Evolutionary conservation across 2,888 invertebrate species (phyloP).

Genomic region (Apeira syringaria): DNA sequence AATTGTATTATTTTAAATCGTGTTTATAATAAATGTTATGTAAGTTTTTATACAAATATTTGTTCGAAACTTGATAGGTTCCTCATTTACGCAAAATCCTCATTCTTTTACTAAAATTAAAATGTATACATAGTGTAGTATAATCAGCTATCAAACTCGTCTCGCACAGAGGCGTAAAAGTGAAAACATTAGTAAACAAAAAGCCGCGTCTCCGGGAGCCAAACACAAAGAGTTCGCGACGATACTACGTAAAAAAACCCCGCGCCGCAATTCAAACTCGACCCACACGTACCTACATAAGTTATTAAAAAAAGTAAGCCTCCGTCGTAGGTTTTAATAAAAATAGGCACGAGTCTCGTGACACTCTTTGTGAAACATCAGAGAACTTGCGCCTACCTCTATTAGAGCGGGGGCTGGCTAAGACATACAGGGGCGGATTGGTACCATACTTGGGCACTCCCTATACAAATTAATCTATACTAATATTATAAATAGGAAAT

Average conservation of each 20-base stretch:
- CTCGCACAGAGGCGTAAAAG: constrained; percentile 9
- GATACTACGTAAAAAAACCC: constrained; percentile 66
- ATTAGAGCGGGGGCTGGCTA: constrained; percentile 69
- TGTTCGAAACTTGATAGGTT: no score
- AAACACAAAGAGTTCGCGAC: constrained; percentile 70
- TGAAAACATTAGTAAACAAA: constrained; percentile 36
- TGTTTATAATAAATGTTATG: no score
- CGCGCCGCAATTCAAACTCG: constrained; percentile 49
- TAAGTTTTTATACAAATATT: no score
- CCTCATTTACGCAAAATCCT: no score
- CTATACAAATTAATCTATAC: no score
- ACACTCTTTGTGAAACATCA: constrained; percentile 80
- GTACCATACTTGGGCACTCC: neutral
- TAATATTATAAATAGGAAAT: no score
- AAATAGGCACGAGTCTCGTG: constrained; percentile 80
- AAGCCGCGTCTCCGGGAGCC: constrained; percentile 53
- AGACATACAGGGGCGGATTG: constrained; percentile 67
- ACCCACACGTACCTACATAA: constrained; percentile 64
- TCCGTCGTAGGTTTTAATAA: constrained; percentile 80
- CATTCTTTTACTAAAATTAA: no score
- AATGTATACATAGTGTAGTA: no score
- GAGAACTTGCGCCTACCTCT: constrained; percentile 70
- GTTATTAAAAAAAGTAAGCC: constrained; percentile 82
- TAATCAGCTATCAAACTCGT: constrained; percentile 2
- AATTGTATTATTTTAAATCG: no score